These are phyloP conservation scores for Pterostichus niger DNA, from an alignment of 2,888 invertebrate genomes.

Conservation along the genomic window DNA sequence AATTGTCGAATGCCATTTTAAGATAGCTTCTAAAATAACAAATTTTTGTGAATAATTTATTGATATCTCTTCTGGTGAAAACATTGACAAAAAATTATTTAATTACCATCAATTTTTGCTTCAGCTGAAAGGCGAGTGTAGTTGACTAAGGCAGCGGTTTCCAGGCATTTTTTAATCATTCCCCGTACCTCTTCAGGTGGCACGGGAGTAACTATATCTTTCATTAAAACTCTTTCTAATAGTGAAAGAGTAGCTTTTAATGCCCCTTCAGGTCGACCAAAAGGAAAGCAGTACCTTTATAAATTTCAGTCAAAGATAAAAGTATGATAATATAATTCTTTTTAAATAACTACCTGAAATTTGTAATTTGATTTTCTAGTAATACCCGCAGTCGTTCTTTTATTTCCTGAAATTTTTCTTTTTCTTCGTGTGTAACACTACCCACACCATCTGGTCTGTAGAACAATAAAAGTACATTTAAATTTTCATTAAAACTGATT, in stretches of 20 bases:
- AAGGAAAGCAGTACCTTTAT: slow-evolving; percentile 96
- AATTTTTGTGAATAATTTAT: too few relatives aligned
- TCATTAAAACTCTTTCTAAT: slow-evolving; percentile 98
- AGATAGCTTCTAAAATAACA: too few relatives aligned
- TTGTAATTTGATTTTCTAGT: slow-evolving; percentile 98
- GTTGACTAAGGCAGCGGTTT: slow-evolving; percentile 98
- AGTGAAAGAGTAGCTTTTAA: slow-evolving; percentile 97
- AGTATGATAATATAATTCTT: background rate
- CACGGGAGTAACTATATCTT: slow-evolving; percentile 98
- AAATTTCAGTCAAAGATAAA: slow-evolving; percentile 38
- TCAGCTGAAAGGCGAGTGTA: slow-evolving; percentile 97
- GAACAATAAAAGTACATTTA: background rate
- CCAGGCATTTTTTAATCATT: slow-evolving; percentile 97
- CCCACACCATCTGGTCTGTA: slow-evolving; percentile 98
- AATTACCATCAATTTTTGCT: slow-evolving; percentile 97
- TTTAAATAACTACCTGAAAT: slow-evolving; percentile 87
- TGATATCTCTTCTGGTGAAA: background rate
- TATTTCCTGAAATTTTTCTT: slow-evolving; percentile 98
- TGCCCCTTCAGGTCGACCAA: slow-evolving; percentile 98
- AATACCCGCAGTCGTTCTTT: slow-evolving; percentile 95
- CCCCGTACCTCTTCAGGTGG: slow-evolving; percentile 96
- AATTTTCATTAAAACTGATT: background rate
- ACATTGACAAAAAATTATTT: background rate
- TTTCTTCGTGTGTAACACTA: slow-evolving; percentile 98
- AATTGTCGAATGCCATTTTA: too few relatives aligned